phyloP scores from a whole-genome alignment of 2,888 invertebrate species.

The Polyommatus iphigenia region DNA sequence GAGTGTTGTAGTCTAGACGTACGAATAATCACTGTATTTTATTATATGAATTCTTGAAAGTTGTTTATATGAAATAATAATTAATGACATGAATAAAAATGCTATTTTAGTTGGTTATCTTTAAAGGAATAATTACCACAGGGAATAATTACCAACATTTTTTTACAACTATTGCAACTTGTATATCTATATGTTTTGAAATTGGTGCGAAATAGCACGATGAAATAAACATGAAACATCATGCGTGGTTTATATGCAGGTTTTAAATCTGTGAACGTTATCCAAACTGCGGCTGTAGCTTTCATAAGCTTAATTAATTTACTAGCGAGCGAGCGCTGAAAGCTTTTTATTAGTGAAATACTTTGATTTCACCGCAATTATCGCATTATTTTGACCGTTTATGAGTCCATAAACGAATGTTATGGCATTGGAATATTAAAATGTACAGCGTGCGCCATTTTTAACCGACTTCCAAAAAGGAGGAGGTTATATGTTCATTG shows the following conservation, averaged over 20 bases:
- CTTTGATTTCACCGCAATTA: constrained; percentile 9
- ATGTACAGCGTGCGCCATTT: not conserved
- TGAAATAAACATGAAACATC: not conserved
- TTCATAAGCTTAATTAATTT: constrained; percentile 27
- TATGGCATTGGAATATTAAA: not conserved
- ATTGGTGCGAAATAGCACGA: too few relatives aligned
- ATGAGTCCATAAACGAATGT: not conserved
- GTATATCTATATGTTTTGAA: too few relatives aligned
- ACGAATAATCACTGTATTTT: too few relatives aligned
- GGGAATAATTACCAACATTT: too few relatives aligned
- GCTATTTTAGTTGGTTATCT: not conserved
- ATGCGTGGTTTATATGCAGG: not conserved
- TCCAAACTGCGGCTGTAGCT: constrained; percentile 34
- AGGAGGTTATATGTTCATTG: too few relatives aligned
- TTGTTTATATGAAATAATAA: too few relatives aligned
- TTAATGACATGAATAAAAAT: not conserved
- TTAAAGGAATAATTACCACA: too few relatives aligned
- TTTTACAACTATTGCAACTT: not conserved
- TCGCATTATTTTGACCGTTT: constrained; percentile 14
- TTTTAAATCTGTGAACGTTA: not conserved
- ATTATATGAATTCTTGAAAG: too few relatives aligned
- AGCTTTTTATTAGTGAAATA: constrained; percentile 19
- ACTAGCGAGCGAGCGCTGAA: constrained; percentile 8
- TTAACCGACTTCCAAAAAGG: too few relatives aligned
- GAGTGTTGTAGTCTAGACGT: too few relatives aligned